Percentiles rank a stretch among this genome's conserved stretches.
These are phyloP conservation scores for Zaprionus ornatus DNA, from an alignment of 1,140 invertebrate genomes.

Conservation along the genomic window DNA sequence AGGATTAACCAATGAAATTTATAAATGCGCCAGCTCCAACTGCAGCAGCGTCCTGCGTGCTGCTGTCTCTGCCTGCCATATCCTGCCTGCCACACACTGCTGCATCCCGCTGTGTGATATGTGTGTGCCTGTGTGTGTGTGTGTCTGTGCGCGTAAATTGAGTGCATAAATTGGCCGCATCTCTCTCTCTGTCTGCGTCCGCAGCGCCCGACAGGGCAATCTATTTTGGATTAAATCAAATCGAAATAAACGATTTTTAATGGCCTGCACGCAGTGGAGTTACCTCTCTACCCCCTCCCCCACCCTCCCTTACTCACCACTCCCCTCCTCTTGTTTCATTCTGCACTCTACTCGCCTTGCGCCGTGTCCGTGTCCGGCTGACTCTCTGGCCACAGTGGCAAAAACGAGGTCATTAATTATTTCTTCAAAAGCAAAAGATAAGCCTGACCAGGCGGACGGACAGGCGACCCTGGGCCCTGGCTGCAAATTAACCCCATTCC, in stretches of 20 bases:
- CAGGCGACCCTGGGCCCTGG: conserved; percentile 36
- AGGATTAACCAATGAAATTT: conserved; percentile 84
- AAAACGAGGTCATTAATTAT: conserved; percentile 84
- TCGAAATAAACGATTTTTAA: conserved; percentile 84
- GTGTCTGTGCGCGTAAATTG: conserved; percentile 62
- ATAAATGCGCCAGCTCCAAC: conserved; percentile 66
- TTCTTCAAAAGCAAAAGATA: conserved; percentile 83
- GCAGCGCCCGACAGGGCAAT: conserved; percentile 63
- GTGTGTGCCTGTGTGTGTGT: conserved; percentile 1
- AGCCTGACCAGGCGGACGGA: conserved; percentile 53
- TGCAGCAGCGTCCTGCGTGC: conserved; percentile 11
- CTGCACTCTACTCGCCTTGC: not conserved
- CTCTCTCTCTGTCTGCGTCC: conserved; percentile 12
- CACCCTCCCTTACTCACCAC: not conserved
- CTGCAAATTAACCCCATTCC: conserved; percentile 58
- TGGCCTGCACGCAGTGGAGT: conserved; percentile 57
- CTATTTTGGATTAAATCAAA: conserved; percentile 84
- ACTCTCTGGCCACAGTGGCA: conserved; percentile 73
- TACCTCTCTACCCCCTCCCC: not conserved
- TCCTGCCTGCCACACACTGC: conserved; percentile 9
- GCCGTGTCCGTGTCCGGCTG: not conserved
- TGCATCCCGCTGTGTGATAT: conserved; percentile 19
- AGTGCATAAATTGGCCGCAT: conserved; percentile 80
- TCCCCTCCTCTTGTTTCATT: not conserved
- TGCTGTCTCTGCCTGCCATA: conserved; percentile 6